Evolutionary conservation across 2,113 vertebrate species (phyloP).

Genomic region (Microcebus jonahi): DNA sequence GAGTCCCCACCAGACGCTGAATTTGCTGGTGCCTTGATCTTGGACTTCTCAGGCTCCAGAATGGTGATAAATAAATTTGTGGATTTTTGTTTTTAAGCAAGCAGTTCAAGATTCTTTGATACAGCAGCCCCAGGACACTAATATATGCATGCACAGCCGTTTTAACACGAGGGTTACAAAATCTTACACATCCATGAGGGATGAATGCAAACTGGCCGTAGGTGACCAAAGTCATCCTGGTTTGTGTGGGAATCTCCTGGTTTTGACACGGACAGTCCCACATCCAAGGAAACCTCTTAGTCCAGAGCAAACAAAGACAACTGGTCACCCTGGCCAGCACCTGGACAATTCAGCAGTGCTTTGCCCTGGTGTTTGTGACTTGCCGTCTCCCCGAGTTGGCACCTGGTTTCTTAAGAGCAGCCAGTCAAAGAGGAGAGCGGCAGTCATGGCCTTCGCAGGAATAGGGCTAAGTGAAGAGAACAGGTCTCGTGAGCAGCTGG

Average conservation of each 20-base stretch:
- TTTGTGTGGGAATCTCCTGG: neutral
- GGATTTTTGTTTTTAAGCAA: neutral
- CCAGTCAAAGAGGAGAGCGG: neutral
- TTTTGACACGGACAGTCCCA: too few species aligned
- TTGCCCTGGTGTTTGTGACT: fast-evolving
- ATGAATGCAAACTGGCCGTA: neutral
- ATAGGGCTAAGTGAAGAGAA: neutral
- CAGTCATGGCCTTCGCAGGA: fast-evolving
- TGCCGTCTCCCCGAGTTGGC: fast-evolving
- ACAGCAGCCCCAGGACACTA: fast-evolving
- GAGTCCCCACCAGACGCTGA: fast-evolving
- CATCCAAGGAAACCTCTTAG: neutral
- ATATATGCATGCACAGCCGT: neutral
- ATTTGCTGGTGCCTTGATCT: too few species aligned
- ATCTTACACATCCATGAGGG: neutral
- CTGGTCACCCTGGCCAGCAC: neutral
- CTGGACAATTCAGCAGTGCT: fast-evolving
- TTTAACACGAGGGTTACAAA: neutral
- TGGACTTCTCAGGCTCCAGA: neutral
- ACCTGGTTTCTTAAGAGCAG: neutral
- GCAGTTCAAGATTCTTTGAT: neutral
- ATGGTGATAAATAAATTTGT: neutral
- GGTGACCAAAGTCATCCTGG: too few species aligned
- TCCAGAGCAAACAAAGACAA: neutral
- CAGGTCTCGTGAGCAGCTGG: neutral